A percentile compares a stretch with the other conserved stretches of the same genome.
Evolutionary conservation across 30 jellyfish, hydroid and myxozoan species (phyloP).

Genomic region (Chrysaora quinquecirrha): DNA sequence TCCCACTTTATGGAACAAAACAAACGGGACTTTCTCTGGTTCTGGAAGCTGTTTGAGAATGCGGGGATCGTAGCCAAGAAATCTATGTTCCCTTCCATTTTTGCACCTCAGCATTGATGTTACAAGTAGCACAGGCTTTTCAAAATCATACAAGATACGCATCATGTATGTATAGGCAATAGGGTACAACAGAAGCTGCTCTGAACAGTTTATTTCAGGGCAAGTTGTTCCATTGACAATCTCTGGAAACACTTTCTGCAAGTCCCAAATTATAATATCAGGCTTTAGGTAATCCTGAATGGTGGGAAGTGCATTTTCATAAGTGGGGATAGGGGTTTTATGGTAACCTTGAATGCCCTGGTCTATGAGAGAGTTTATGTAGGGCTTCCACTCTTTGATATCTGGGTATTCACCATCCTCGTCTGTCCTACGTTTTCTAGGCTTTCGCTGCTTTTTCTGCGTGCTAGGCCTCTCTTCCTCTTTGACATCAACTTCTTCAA

Average conservation of each 20-base stretch:
- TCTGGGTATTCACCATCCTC: constrained; percentile 74
- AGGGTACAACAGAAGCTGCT: constrained; percentile 73
- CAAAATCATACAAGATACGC: constrained; percentile 89
- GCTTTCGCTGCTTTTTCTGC: constrained; percentile 45
- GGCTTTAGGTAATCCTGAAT: constrained; percentile 87
- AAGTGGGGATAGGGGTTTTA: constrained; percentile 47
- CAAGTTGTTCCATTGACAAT: constrained; percentile 43
- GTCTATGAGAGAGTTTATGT: constrained; percentile 73
- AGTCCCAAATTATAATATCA: constrained; percentile 89
- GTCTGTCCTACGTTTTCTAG: constrained; percentile 47
- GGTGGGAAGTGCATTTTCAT: constrained; percentile 62
- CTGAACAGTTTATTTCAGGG: constrained; percentile 67
- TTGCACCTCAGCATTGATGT: constrained; percentile 89
- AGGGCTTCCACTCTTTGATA: constrained; percentile 86
- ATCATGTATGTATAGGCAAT: constrained; percentile 78
- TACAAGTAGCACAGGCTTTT: constrained; percentile 86
- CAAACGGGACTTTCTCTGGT: constrained; percentile 85
- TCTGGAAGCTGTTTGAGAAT: constrained; percentile 75
- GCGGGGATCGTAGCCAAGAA: constrained; percentile 97
- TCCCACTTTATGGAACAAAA: constrained; percentile 95
- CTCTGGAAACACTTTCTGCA: constrained; percentile 63
- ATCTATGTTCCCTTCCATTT: constrained; percentile 83
- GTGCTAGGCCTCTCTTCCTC: not conserved
- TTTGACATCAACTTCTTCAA: not conserved
- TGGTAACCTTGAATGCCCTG: constrained; percentile 63